Base-by-base conservation (phyloP, 2,888 invertebrate species). In the Eueremaeus valkanovi region DNA sequence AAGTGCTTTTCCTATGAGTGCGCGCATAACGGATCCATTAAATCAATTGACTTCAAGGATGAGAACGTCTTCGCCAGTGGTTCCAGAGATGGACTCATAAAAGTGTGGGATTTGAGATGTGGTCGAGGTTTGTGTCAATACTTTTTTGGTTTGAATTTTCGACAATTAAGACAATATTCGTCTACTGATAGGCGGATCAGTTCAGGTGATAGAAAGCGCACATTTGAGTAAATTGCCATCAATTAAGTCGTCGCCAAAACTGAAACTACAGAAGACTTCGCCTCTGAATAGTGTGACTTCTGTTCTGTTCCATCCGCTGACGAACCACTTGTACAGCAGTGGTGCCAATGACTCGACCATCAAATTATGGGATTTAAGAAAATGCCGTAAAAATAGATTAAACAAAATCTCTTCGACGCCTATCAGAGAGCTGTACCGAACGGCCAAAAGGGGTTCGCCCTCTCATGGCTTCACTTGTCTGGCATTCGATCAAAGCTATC, bases 41-140 rank as follows among this genome's bases (percentile, higher is more conserved):
- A 75, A 36, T 51, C 55, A 3, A 40, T 76, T n/a, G 29, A 36
- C 18, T 76, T 76, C 33, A 24, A 72, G 16, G 74, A 72, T 27
- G 1, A 36, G 18, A 76, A 88, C 75, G 89, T 92, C 1, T 92
- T 95, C 85, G 93, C 92, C 0, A 92, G 92, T 0, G 94, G 95
- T 24, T 90, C 91, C 0, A 85, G 95, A 33, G 95, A 95, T 84
- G 94, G 95, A 0, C 89, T 89, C 79, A 90, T 95, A 24, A 88
- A 92, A 80, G 83, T 94, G 29, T 95, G 94, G 94, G 95, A 95
- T 82, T 88, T 87, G 0, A 85, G 91, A 78, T 81, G 82, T 58
- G 21, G 27, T 8, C 27, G 36, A 21, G 49, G 74, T 74, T 45
- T 27, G 40, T 36, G 3, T n/a, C 27, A 2, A 31, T 9, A 18